Evolutionary conservation across 2,113 vertebrate genomes (phyloP).

Genomic region (Bubo bubo): DNA sequence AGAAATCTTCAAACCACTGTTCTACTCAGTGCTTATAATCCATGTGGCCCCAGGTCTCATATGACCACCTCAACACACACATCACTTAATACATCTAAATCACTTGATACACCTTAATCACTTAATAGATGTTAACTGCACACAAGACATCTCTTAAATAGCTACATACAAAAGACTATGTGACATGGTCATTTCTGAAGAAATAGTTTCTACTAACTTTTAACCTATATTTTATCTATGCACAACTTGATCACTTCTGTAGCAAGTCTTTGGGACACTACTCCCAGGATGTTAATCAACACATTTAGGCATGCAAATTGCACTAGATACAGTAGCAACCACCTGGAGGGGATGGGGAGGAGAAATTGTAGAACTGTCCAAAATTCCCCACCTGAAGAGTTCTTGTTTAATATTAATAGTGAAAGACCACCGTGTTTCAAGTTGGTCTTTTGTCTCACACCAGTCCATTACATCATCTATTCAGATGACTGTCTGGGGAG

Average conservation of each 20-base stretch:
- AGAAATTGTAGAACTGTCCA: neutral
- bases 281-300: neutral
- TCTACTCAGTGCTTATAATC: neutral
- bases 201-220: neutral
- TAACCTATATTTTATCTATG: neutral
- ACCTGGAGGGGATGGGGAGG: rapidly evolving
- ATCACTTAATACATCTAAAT: neutral
- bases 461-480: neutral
- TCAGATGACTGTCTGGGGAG: neutral
- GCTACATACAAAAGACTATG: neutral
- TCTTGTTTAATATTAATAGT: neutral
- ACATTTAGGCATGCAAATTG: neutral
- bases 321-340: neutral
- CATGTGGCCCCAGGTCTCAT: neutral
- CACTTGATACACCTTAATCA: neutral
- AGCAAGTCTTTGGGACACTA: neutral
- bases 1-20: neutral
- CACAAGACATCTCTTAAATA: neutral
- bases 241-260: neutral
- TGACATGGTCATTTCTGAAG: neutral
- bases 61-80: neutral
- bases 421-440: neutral
- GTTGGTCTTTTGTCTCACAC: neutral
- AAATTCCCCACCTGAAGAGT: neutral
- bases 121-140: neutral